Percentiles rank a stretch among this genome's conserved stretches.
phyloP scores from a whole-genome alignment of 2,888 invertebrate genomes.

The Choreutis nemorana region DNA sequence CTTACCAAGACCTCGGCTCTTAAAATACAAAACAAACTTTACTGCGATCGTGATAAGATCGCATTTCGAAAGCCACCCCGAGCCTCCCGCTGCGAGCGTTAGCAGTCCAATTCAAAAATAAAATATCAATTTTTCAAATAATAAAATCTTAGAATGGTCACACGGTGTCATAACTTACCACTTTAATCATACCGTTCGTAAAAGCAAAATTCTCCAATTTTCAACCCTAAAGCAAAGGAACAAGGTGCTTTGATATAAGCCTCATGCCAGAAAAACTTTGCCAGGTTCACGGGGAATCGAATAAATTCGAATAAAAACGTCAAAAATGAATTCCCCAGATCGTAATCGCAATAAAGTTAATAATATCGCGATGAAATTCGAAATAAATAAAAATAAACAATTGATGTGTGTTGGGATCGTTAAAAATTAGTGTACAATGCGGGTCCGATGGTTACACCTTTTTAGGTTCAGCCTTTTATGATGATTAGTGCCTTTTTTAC shows the following conservation, averaged over 20 bases:
- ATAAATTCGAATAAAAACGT: conserved; percentile 65
- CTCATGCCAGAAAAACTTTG: conserved; percentile 14
- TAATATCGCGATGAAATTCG: conserved; percentile 60
- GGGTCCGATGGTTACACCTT: conserved; percentile 20
- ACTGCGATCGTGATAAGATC: conserved; percentile 18
- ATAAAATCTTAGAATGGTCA: conserved; percentile 62
- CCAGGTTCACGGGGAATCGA: conserved; percentile 32
- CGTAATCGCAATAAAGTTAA: conserved; percentile 62
- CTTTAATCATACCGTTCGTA: conserved; percentile 16
- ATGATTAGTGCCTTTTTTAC: conserved; percentile 9
- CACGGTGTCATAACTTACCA: conserved; percentile 40
- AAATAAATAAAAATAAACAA: conserved; percentile 57
- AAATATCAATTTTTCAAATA: conserved; percentile 61
- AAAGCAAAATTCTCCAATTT: conserved; percentile 16
- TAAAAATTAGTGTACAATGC: conserved; percentile 49
- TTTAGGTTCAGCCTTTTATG: conserved; percentile 16
- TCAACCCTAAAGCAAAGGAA: conserved; percentile 22
- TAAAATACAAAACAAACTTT: conserved; percentile 16
- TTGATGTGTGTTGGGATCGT: conserved; percentile 33
- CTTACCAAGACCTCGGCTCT: conserved; percentile 19
- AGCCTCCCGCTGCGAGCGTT: conserved; percentile 55
- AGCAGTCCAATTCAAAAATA: conserved; percentile 57
- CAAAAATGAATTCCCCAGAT: conserved; percentile 62
- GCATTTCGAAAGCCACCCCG: conserved; percentile 14
- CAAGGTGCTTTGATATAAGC: conserved; percentile 15